Evolutionary conservation across 2,797 vertebrate species (phyloP).

Genomic region (Nasua narica): DNA sequence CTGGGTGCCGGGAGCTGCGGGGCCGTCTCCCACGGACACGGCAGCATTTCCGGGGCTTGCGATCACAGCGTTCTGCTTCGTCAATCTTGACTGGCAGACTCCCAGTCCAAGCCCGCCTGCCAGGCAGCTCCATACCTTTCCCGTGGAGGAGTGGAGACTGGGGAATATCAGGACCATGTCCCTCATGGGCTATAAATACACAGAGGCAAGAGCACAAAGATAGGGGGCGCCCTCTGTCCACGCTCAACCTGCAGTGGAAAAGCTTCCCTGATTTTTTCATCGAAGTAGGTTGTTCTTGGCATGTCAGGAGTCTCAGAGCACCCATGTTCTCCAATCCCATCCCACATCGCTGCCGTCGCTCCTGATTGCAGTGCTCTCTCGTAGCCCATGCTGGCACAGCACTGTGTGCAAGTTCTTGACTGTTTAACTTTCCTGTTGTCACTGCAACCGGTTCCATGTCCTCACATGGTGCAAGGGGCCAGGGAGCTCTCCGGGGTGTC

Average conservation of each 20-base stretch:
- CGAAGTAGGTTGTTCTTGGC: neutral
- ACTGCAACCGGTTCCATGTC: neutral
- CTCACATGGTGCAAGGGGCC: neutral
- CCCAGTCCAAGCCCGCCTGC: too few species aligned
- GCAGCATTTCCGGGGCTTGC: neutral
- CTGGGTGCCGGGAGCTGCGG: neutral
- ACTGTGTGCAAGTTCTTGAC: neutral
- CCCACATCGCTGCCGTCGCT: neutral
- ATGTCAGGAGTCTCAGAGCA: neutral
- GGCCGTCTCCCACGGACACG: neutral
- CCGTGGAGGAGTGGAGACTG: neutral
- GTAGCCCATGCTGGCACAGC: neutral
- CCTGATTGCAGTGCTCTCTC: neutral
- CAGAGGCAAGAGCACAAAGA: neutral
- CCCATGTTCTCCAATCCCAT: neutral
- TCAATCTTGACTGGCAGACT: neutral
- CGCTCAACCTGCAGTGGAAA: neutral
- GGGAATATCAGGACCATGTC: neutral
- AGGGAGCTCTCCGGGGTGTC: neutral
- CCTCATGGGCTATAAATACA: neutral
- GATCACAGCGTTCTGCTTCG: neutral
- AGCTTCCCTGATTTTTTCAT: neutral
- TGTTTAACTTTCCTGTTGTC: neutral
- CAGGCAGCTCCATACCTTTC: neutral
- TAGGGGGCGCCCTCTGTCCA: fast-evolving